These are phyloP conservation scores for Coreoperca whiteheadi DNA, from an alignment of 2,113 vertebrate species.

Conservation along the genomic window DNA sequence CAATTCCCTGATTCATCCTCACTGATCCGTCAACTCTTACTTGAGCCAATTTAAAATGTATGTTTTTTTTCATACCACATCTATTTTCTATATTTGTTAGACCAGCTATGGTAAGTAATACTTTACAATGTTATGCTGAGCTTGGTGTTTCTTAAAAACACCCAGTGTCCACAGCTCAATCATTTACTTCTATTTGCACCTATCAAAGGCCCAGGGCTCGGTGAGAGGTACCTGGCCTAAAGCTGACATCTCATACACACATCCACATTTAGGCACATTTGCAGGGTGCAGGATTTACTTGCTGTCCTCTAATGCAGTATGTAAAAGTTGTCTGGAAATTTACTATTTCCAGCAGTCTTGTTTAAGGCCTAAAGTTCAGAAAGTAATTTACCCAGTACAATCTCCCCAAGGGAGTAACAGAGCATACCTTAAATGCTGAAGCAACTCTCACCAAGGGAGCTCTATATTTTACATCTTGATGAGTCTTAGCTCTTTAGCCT, in stretches of 20 bases:
- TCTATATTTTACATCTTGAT: slow-evolving; percentile 57
- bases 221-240: not conserved
- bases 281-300: not conserved
- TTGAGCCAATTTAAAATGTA: not conserved
- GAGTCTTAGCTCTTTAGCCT: slow-evolving; percentile 47
- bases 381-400: slow-evolving; percentile 49
- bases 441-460: slow-evolving; percentile 45
- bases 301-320: slow-evolving; percentile 17
- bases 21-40: not conserved
- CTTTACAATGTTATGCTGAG: no score
- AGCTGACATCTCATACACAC: slow-evolving; percentile 25
- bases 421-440: slow-evolving; percentile 54
- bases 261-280: slow-evolving; percentile 5
- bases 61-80: not conserved
- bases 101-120: not conserved
- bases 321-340: slow-evolving; percentile 41
- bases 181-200: slow-evolving; percentile 12
- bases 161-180: not conserved
- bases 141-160: not conserved
- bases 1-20: not conserved
- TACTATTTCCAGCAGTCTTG: slow-evolving; percentile 41
- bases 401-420: slow-evolving; percentile 40
- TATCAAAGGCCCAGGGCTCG: slow-evolving; percentile 32
- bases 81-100: not conserved
- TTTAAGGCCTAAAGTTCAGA: slow-evolving; percentile 54